Evolutionary conservation across 2,113 vertebrate genomes (phyloP).

Genomic region (Myiozetetes cayanensis): DNA sequence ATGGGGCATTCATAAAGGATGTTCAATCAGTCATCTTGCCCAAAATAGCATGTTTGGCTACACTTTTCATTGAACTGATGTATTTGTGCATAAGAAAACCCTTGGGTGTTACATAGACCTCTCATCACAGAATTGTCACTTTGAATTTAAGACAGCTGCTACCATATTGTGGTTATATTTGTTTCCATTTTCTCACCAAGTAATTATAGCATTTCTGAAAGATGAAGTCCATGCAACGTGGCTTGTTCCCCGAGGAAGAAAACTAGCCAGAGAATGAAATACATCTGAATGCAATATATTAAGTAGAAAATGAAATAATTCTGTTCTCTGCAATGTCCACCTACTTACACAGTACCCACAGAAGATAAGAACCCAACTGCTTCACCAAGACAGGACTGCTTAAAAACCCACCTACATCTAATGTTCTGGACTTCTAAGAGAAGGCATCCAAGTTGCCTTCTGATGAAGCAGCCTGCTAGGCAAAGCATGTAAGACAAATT

Average conservation of each 20-base stretch:
- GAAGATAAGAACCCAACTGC: not conserved
- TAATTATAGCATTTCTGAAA: not conserved
- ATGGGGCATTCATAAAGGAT: not conserved
- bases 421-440: not conserved
- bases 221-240: not conserved
- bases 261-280: not conserved
- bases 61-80: not conserved
- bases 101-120: not conserved
- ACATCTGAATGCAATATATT: not conserved
- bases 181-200: not conserved
- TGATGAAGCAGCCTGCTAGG: not conserved
- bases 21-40: not conserved
- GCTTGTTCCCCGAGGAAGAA: not conserved
- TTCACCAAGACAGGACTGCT: not conserved
- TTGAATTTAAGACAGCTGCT: constrained; percentile 29
- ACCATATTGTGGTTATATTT: not conserved
- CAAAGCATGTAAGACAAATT: not conserved
- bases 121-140: constrained; percentile 44
- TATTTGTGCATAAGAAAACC: not conserved
- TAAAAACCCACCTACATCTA: not conserved
- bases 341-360: not conserved
- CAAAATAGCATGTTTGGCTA: not conserved
- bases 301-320: not conserved
- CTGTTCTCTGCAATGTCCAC: not conserved
- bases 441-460: not conserved